Conservation (phyloP, 2,113 vertebrate genomes). For the Oreochromis aureus region DNA sequence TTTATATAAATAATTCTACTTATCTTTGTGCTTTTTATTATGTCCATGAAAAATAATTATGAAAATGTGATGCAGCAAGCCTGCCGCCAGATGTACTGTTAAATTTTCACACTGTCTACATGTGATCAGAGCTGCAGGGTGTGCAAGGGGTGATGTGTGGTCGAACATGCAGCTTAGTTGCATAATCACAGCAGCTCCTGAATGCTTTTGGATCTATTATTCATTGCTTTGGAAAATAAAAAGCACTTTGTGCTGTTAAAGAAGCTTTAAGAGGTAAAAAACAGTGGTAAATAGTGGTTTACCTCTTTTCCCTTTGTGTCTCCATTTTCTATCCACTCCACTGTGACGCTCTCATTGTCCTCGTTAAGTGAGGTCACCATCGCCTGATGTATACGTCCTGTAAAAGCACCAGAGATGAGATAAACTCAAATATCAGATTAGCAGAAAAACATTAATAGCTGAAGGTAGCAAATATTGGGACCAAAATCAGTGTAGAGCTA, state of each 20-base stretch:
- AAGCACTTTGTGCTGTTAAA: background rate
- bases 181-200: conserved; percentile 1
- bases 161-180: background rate
- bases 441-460: background rate
- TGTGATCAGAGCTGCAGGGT: background rate
- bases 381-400: conserved; percentile 94
- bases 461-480: background rate
- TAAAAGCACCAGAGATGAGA: background rate
- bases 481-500: background rate
- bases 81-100: background rate
- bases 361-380: conserved; percentile 97
- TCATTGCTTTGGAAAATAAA: conserved; percentile 21
- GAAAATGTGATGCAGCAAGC: background rate
- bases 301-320: conserved; percentile 99
- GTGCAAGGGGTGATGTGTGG: background rate
- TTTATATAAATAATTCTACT: background rate
- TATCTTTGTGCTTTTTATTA: background rate
- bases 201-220: conserved; percentile 45
- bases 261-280: background rate
- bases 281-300: background rate
- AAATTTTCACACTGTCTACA: background rate
- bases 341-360: conserved; percentile 94
- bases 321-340: conserved; percentile 98
- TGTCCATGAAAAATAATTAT: background rate
- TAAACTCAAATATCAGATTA: background rate